Conservation (phyloP, 1,140 invertebrate species). For the Drosophila micromelanica region DNA sequence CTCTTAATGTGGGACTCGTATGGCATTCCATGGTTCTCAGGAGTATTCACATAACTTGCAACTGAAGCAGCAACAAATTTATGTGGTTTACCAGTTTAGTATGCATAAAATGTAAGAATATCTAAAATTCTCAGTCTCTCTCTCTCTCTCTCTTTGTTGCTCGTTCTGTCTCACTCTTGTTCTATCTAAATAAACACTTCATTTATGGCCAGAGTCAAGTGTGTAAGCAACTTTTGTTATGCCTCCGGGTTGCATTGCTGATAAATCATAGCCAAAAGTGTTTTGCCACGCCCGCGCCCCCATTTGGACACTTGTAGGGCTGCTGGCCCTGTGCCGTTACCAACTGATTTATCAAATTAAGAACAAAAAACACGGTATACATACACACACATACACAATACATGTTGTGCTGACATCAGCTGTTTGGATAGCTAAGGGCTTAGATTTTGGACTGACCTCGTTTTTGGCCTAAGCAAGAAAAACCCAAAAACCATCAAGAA, state of each 20-base stretch:
- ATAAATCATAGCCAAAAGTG: conserved; percentile 51
- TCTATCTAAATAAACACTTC: conserved; percentile 50
- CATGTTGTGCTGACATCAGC: conserved; percentile 51
- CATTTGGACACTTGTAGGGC: conserved; percentile 38
- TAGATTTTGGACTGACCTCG: conserved; percentile 49
- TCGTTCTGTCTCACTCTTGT: not conserved
- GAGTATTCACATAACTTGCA: not conserved
- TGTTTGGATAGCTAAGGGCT: conserved; percentile 47
- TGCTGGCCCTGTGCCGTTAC: conserved; percentile 23
- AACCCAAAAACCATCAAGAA: conserved; percentile 20
- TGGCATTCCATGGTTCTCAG: not conserved
- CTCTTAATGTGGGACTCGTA: not conserved
- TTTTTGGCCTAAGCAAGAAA: conserved; percentile 37
- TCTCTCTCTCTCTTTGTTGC: not conserved
- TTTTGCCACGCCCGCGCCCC: conserved; percentile 18
- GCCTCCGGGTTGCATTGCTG: conserved; percentile 45
- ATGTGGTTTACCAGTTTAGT: conserved; percentile 17
- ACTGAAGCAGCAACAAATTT: conserved; percentile 23
- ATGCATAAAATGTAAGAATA: conserved; percentile 43
- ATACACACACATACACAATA: conserved; percentile 4
- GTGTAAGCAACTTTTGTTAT: conserved; percentile 28
- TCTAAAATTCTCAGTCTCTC: conserved; percentile 14
- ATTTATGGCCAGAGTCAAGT: conserved; percentile 42
- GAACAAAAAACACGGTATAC: conserved; percentile 39
- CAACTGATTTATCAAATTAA: conserved; percentile 47